A percentile compares a stretch with the other conserved stretches of the same genome.
These are phyloP conservation scores for Erythrocercus mccallii DNA, from an alignment of 2,113 vertebrate species.

Conservation along the genomic window DNA sequence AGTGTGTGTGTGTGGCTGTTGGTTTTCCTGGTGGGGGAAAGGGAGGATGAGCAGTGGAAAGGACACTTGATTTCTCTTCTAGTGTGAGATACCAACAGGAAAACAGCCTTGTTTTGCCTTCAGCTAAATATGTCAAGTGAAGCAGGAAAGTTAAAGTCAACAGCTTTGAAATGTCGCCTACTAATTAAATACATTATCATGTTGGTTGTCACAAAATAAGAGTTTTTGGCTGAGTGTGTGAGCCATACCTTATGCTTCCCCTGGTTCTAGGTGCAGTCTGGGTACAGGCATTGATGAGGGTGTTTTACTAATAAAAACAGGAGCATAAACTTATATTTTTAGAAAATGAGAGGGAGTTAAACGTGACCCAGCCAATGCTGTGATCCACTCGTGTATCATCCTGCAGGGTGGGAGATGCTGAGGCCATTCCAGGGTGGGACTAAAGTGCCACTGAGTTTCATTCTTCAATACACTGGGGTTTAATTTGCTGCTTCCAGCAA, in stretches of 20 bases:
- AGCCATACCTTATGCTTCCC: not conserved
- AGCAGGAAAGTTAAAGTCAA: not conserved
- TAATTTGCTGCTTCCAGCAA: not conserved
- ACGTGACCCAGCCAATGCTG: not conserved
- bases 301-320: not conserved
- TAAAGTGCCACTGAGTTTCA: fast-evolving
- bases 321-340: not conserved
- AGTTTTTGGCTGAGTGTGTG: not conserved
- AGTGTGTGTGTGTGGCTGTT: not conserved
- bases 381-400: fast-evolving
- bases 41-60: not conserved
- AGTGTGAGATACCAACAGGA: not conserved
- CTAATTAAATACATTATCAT: not conserved
- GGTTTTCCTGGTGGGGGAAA: not conserved
- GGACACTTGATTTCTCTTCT: not conserved
- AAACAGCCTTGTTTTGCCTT: constrained; percentile 37
- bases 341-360: not conserved
- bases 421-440: not conserved
- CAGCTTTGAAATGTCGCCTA: constrained; percentile 43
- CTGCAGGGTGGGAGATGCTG: not conserved
- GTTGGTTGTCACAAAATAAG: not conserved
- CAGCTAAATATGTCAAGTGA: constrained; percentile 25
- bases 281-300: not conserved
- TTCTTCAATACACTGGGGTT: not conserved
- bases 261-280: not conserved